Evolutionary conservation across 2,888 invertebrate species (phyloP).

Genomic region (Sarcophaga carnaria): DNA sequence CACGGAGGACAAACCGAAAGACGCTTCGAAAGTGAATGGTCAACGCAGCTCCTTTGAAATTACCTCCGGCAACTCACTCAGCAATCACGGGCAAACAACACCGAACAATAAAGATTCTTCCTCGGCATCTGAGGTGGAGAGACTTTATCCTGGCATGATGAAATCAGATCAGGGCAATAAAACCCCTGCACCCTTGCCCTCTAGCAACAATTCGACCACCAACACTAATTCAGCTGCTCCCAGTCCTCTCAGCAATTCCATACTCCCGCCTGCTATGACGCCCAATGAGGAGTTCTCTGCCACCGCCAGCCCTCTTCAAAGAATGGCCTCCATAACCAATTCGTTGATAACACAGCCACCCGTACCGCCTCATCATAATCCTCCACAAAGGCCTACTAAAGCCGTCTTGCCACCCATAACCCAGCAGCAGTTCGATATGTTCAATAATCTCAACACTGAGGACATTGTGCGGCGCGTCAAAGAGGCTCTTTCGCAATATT

Average conservation of each 20-base stretch:
- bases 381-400: slow-evolving; percentile 94
- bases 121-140: slow-evolving; percentile 73
- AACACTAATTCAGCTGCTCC: slow-evolving; percentile 89
- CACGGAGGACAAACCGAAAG: slow-evolving; percentile 82
- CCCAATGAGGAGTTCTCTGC: slow-evolving; percentile 93
- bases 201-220: slow-evolving; percentile 72
- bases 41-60: slow-evolving; percentile 78
- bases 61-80: slow-evolving; percentile 67
- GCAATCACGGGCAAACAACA: slow-evolving; percentile 65
- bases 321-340: slow-evolving; percentile 99
- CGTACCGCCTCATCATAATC: slow-evolving; percentile 91
- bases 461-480: slow-evolving; percentile 98
- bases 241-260: slow-evolving; percentile 92
- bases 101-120: slow-evolving; percentile 83
- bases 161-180: slow-evolving; percentile 82
- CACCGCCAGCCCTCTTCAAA: slow-evolving; percentile 95
- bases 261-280: slow-evolving; percentile 91
- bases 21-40: slow-evolving; percentile 81
- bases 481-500: slow-evolving; percentile 96
- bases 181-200: slow-evolving; percentile 77
- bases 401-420: slow-evolving; percentile 98
- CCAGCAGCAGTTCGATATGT: slow-evolving; percentile 99
- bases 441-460: slow-evolving; percentile 98
- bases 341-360: slow-evolving; percentile 96
- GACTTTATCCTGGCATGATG: slow-evolving; percentile 70